Conservation (phyloP, 2,113 vertebrate genomes). For the Tiliqua scincoides region DNA sequence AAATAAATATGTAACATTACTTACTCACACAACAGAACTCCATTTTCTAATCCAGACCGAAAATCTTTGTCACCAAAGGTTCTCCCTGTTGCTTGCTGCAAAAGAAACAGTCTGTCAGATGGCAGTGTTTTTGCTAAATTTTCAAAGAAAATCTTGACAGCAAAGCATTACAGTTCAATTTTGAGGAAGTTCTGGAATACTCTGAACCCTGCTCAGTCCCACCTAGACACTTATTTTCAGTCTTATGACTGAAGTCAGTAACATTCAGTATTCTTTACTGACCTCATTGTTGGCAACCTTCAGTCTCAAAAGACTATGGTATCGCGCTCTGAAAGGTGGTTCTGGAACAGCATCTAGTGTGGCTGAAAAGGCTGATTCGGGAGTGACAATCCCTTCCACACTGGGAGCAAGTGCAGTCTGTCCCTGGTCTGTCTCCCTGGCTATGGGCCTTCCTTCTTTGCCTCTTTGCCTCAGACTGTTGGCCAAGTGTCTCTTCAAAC, state of each 20-base stretch:
- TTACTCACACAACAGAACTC: constrained; percentile 97
- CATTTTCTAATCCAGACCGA: constrained; percentile 89
- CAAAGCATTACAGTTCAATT: background rate
- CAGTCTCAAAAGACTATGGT: no score
- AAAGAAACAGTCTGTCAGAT: constrained; percentile 41
- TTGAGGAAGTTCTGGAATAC: background rate
- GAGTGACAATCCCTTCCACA: no score
- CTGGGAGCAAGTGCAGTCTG: no score
- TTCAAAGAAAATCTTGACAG: background rate
- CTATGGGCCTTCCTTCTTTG: no score
- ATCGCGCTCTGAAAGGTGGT: no score
- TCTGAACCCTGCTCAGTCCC: background rate
- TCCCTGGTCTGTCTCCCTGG: no score
- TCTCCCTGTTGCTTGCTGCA: constrained; percentile 92
- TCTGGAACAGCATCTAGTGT: no score
- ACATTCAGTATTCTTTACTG: background rate
- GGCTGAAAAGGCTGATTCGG: no score
- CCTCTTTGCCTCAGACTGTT: no score
- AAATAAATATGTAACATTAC: constrained; percentile 63
- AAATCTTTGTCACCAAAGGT: constrained; percentile 93
- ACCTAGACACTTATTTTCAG: background rate
- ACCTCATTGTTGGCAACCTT: no score
- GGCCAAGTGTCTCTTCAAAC: no score
- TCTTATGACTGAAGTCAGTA: background rate
- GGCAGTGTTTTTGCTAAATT: background rate